These are phyloP conservation scores for Dicrostonyx torquatus DNA, from an alignment of 2,797 vertebrate species.

Conservation along the genomic window DNA sequence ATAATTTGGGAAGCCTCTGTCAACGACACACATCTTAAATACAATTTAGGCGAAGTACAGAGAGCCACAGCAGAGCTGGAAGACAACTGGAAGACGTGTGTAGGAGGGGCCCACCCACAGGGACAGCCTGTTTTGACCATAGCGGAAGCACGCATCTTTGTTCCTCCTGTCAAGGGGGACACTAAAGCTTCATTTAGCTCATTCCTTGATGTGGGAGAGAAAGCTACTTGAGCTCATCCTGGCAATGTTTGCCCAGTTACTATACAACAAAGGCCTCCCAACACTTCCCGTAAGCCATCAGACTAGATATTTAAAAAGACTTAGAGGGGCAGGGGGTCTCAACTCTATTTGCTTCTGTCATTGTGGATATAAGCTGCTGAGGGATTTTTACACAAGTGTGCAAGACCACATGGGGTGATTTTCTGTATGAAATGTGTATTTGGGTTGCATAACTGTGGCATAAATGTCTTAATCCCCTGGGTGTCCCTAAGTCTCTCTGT, in stretches of 20 bases:
- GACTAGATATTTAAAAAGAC: not conserved
- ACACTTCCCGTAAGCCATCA: not conserved
- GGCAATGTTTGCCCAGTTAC: not conserved
- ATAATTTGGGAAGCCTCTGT: constrained; percentile 24
- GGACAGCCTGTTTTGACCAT: not conserved
- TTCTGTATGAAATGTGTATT: not conserved
- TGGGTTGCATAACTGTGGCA: not conserved
- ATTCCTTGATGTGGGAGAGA: not conserved
- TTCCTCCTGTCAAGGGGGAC: not conserved
- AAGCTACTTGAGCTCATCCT: not conserved
- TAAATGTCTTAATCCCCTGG: not conserved
- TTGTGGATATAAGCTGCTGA: not conserved
- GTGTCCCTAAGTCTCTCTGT: not conserved
- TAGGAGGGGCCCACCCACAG: not conserved
- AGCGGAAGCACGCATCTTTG: not conserved
- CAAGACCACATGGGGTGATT: not conserved
- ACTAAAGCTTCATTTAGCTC: not conserved
- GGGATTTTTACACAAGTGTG: not conserved
- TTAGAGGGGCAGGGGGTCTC: not conserved
- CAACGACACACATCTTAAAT: not conserved
- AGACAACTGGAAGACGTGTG: not conserved
- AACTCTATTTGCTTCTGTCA: not conserved
- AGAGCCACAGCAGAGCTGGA: not conserved
- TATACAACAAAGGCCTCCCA: not conserved
- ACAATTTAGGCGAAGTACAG: not conserved